Conservation (phyloP, 2,113 vertebrate species). For the Oryzias melastigma region DNA sequence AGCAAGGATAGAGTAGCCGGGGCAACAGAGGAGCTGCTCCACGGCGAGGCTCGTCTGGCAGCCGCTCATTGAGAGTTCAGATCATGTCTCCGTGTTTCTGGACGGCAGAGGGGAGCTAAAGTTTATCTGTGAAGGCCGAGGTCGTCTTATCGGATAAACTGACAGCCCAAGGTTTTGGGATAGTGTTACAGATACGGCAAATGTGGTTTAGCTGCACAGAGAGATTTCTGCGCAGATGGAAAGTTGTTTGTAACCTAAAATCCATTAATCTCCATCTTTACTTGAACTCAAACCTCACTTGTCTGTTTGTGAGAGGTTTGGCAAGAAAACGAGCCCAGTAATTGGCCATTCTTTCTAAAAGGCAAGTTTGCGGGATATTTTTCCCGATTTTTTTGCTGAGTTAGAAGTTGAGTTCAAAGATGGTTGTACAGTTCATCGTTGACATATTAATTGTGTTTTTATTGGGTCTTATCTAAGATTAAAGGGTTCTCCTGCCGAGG, state of each 20-base stretch:
- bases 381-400: neutral
- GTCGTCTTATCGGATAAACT: too few relatives aligned
- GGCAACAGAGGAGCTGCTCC: constrained; percentile 31
- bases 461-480: constrained; percentile 14
- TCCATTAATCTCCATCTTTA: constrained; percentile 16
- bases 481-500: constrained; percentile 5
- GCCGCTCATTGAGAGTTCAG: constrained; percentile 13
- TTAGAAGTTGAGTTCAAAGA: constrained; percentile 38
- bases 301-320: constrained; percentile 3
- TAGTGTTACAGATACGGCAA: too few relatives aligned
- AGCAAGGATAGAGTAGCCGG: constrained; percentile 26
- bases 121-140: too few relatives aligned
- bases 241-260: constrained; percentile 20
- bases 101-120: constrained; percentile 16
- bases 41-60: constrained; percentile 32
- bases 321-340: constrained; percentile 1
- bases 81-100: constrained; percentile 27
- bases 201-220: constrained; percentile 3
- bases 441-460: constrained; percentile 6
- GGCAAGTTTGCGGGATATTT: too few relatives aligned
- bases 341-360: neutral
- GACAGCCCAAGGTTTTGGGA: too few relatives aligned
- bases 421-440: constrained; percentile 23
- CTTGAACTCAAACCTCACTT: constrained; percentile 10
- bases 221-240: constrained; percentile 33